Percentiles rank a stretch among this genome's conserved stretches.
phyloP scores from a whole-genome alignment of 2,113 vertebrate genomes.

The Microtus pennsylvanicus region DNA sequence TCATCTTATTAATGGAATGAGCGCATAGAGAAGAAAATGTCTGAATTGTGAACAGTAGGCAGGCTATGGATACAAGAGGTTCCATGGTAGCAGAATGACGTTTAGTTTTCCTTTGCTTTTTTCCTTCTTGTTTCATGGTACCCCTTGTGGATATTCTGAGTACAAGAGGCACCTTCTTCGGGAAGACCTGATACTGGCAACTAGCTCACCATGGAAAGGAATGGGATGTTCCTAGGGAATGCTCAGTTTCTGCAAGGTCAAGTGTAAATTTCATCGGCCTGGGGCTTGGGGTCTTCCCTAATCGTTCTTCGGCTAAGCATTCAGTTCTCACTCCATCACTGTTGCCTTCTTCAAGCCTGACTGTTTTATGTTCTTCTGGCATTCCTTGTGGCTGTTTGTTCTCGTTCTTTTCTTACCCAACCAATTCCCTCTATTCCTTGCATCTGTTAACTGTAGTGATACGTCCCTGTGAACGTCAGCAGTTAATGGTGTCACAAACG shows the following conservation, averaged over 20 bases:
- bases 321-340: background rate
- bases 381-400: conserved; percentile 1
- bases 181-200: background rate
- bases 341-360: background rate
- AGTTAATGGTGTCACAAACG: background rate
- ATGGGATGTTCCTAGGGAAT: background rate
- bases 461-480: background rate
- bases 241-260: background rate
- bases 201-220: background rate
- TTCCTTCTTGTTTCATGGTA: background rate
- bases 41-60: background rate
- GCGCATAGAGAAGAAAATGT: background rate
- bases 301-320: background rate
- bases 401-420: background rate
- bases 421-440: background rate
- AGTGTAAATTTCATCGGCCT: background rate
- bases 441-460: background rate
- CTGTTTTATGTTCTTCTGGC: background rate
- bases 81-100: background rate
- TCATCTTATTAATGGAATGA: conserved; percentile 1
- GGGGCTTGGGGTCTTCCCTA: background rate
- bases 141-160: background rate
- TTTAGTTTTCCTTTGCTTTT: background rate
- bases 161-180: background rate
- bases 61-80: background rate